Evolutionary conservation across 2,888 invertebrate species (phyloP).

Genomic region (Cheiracanthium punctorium): DNA sequence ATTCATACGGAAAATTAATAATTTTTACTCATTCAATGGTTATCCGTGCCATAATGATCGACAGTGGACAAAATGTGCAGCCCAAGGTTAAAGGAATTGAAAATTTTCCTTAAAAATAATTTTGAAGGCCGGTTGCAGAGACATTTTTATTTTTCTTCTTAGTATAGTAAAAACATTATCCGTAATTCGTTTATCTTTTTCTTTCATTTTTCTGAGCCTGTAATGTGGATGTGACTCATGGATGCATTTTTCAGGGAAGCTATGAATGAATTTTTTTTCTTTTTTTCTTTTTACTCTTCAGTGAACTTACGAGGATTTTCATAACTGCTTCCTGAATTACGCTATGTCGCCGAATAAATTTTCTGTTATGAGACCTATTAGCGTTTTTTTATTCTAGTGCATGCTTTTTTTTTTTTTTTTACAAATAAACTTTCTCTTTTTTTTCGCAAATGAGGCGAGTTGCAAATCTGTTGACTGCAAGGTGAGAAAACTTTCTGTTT

Average conservation of each 20-base stretch:
- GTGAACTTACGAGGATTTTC: neutral
- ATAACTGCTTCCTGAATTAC: neutral
- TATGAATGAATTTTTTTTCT: constrained; percentile 10
- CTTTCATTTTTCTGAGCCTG: neutral
- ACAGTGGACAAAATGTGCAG: neutral
- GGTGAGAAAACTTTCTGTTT: no score
- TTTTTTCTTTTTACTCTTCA: no score
- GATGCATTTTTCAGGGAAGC: neutral
- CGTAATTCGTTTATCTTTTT: neutral
- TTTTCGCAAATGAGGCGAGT: no score
- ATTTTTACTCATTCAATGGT: no score
- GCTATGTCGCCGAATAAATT: neutral
- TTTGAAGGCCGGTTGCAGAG: neutral
- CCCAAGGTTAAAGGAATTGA: neutral
- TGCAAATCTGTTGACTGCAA: no score
- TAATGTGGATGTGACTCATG: neutral
- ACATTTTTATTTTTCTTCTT: neutral
- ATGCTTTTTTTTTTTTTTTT: no score
- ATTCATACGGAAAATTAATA: no score
- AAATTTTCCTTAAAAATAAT: neutral
- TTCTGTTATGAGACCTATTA: no score
- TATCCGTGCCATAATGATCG: neutral
- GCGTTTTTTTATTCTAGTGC: no score
- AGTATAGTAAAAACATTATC: neutral
- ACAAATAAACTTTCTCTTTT: no score